These are phyloP conservation scores for Formica exsecta DNA, from an alignment of 1,140 invertebrate genomes.

Conservation along the genomic window DNA sequence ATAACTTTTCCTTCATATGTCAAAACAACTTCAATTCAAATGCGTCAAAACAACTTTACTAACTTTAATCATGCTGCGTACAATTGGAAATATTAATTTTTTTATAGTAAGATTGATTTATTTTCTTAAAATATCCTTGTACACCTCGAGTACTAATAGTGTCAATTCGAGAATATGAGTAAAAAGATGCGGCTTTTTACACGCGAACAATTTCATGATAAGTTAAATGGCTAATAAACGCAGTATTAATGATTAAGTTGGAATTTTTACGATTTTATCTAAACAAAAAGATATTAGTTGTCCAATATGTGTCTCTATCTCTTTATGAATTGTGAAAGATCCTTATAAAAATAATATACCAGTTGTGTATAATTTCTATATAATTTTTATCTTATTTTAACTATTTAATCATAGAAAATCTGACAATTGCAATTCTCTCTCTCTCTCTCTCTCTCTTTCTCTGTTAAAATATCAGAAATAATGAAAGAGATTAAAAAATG, in stretches of 20 bases:
- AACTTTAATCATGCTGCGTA: background rate
- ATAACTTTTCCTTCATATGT: slow-evolving; percentile 3
- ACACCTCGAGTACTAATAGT: too few species aligned
- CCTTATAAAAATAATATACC: background rate
- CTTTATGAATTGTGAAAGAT: background rate
- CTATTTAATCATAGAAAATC: background rate
- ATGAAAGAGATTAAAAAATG: background rate
- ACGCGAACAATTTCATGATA: background rate
- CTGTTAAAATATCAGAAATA: background rate
- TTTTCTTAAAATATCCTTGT: background rate
- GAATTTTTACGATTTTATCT: background rate
- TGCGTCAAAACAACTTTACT: too few species aligned
- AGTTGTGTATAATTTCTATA: background rate
- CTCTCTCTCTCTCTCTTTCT: too few species aligned
- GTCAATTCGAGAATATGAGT: too few species aligned
- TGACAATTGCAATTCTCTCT: background rate
- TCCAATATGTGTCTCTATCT: background rate
- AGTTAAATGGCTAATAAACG: background rate
- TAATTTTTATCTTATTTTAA: background rate
- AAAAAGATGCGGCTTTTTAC: too few species aligned
- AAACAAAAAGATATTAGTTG: slow-evolving; percentile 5
- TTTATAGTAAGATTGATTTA: background rate
- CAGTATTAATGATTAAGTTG: background rate
- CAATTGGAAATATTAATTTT: background rate
- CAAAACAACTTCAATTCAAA: slow-evolving; percentile 13